These are phyloP conservation scores for Limosa lapponica DNA, from an alignment of 2,797 vertebrate genomes.

Conservation along the genomic window DNA sequence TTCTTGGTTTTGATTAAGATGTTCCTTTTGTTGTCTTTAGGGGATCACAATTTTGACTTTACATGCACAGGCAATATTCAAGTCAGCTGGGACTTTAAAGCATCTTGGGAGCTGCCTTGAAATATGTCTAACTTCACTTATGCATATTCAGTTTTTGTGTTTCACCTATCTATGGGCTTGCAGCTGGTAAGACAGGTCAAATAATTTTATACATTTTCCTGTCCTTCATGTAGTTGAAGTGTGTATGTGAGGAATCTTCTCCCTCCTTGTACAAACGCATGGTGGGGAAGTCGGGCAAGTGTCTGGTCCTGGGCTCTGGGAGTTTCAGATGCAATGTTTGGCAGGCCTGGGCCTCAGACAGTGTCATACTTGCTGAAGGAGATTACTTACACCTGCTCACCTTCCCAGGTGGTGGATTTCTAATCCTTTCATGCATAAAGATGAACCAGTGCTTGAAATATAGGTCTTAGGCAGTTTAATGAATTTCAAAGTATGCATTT, in stretches of 20 bases:
- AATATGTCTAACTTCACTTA: not conserved
- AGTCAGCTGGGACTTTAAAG: not conserved
- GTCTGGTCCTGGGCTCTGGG: not conserved
- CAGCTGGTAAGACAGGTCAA: not conserved
- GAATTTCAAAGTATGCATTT: not conserved
- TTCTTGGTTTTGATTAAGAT: not conserved
- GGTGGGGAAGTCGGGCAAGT: rapidly evolving
- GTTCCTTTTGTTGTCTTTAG: not conserved
- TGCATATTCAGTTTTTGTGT: not conserved
- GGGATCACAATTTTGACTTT: not conserved
- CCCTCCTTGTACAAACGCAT: rapidly evolving
- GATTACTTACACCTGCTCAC: not conserved
- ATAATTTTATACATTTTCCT: not conserved
- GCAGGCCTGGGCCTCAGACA: not conserved
- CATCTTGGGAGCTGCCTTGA: not conserved
- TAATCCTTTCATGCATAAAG: constrained; percentile 32
- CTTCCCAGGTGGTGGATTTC: not conserved
- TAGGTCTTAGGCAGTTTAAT: not conserved
- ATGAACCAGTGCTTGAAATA: not conserved
- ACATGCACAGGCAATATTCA: not conserved
- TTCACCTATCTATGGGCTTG: not conserved
- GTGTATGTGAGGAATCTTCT: not conserved
- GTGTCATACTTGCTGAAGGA: not conserved
- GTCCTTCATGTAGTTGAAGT: not conserved
- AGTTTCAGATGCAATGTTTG: not conserved